Evolutionary conservation across 23 tunicate species (phyloP).

Genomic region (Aplidium turbinatum): DNA sequence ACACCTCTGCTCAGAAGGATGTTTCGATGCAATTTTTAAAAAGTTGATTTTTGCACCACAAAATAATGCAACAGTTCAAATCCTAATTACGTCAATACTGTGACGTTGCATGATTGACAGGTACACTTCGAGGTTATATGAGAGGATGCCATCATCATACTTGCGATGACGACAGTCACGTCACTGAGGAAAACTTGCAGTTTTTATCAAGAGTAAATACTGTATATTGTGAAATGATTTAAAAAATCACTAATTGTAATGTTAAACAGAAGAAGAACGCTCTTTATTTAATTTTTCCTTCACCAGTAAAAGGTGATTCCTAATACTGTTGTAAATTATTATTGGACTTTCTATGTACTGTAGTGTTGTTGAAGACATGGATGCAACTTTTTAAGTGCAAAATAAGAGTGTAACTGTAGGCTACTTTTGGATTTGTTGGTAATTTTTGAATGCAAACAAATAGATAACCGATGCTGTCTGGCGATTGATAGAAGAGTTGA

Average conservation of each 20-base stretch:
- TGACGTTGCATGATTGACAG: too few species aligned
- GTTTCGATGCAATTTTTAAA: not conserved
- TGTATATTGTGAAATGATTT: not conserved
- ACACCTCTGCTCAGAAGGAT: too few species aligned
- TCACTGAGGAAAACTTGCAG: conserved; percentile 31
- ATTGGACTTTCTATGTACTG: too few species aligned
- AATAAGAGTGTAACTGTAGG: too few species aligned
- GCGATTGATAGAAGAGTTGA: conserved; percentile 41
- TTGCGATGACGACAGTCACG: conserved; percentile 61
- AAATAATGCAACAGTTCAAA: too few species aligned
- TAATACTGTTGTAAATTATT: too few species aligned
- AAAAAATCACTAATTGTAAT: not conserved
- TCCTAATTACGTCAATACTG: too few species aligned
- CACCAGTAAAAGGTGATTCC: too few species aligned
- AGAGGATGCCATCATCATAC: conserved; percentile 47
- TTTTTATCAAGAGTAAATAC: conserved; percentile 53
- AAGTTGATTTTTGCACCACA: not conserved
- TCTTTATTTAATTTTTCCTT: not conserved
- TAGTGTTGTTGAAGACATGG: too few species aligned
- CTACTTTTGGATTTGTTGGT: too few species aligned
- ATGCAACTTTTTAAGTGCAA: too few species aligned
- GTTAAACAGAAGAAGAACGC: not conserved
- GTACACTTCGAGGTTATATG: conserved; percentile 78
- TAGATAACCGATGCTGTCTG: conserved; percentile 52
- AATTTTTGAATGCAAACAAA: too few species aligned